phyloP scores from a whole-genome alignment of 2,113 vertebrate genomes.

The Passerina amoena region DNA sequence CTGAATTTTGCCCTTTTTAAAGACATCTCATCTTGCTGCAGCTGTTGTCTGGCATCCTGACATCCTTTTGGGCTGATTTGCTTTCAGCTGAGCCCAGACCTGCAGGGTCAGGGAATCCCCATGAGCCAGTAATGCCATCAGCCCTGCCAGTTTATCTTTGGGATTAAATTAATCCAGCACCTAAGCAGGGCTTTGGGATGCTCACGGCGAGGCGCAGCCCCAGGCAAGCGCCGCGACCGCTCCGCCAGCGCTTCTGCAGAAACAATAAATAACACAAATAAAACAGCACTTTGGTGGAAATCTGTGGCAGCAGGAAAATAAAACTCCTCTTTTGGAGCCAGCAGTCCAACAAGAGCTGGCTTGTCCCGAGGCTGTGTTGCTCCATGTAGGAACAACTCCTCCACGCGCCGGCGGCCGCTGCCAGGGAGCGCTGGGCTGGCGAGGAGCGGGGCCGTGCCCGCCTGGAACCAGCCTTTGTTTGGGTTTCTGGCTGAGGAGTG shows the following conservation, averaged over 20 bases:
- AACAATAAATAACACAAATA: background rate
- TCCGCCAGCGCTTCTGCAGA: background rate
- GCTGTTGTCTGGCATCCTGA: background rate
- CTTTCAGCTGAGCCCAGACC: background rate
- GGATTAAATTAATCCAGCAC: background rate
- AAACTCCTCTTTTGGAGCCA: background rate
- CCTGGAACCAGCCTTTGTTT: background rate
- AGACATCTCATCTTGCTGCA: background rate
- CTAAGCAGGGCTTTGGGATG: background rate
- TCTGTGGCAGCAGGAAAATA: background rate
- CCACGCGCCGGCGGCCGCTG: background rate
- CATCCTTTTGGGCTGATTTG: background rate
- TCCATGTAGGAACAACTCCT: background rate
- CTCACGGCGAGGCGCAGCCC: background rate
- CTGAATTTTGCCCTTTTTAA: background rate
- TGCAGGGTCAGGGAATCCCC: background rate
- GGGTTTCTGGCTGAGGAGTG: background rate
- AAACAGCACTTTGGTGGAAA: background rate
- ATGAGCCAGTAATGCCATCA: accelerated
- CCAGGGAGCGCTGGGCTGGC: background rate
- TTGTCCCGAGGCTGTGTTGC: background rate
- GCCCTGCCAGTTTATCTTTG: background rate
- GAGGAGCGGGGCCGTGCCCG: background rate
- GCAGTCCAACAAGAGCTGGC: constrained; percentile 36
- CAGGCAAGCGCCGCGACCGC: accelerated